Conservation (phyloP, 2,113 vertebrate species). For the Eulemur macaco region DNA sequence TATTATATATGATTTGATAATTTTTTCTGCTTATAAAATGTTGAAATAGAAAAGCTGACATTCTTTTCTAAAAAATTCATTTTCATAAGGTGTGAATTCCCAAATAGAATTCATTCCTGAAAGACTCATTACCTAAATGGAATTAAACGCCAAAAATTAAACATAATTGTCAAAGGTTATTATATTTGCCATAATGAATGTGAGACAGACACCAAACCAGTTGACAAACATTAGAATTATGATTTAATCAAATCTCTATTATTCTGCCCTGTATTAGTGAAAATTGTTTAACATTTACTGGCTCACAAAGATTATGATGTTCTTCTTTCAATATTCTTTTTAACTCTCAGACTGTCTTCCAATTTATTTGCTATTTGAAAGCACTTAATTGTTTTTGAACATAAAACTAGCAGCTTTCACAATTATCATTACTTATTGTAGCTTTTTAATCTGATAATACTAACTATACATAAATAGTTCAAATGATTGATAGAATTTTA, state of each 20-base stretch:
- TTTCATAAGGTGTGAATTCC: constrained; percentile 47
- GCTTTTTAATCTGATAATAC: constrained; percentile 5
- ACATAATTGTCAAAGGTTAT: constrained; percentile 45
- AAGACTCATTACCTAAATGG: constrained; percentile 59
- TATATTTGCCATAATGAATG: constrained; percentile 40
- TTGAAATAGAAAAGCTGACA: constrained; percentile 35
- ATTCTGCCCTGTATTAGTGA: constrained; percentile 46
- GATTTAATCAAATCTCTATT: constrained; percentile 66
- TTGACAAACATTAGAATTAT: constrained; percentile 59
- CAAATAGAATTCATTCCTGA: constrained; percentile 56
- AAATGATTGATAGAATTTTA: not conserved
- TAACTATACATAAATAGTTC: not conserved
- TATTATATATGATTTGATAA: constrained; percentile 9
- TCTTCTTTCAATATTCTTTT: constrained; percentile 27
- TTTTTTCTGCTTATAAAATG: constrained; percentile 48
- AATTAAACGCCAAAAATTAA: constrained; percentile 63
- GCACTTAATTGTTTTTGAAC: constrained; percentile 2
- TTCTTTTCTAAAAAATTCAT: constrained; percentile 27
- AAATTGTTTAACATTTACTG: constrained; percentile 36
- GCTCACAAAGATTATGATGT: not conserved
- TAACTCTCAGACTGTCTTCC: not conserved
- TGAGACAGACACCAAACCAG: not conserved
- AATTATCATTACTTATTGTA: constrained; percentile 11
- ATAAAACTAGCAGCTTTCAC: constrained; percentile 42
- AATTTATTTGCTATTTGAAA: constrained; percentile 44